phyloP scores from a whole-genome alignment of 2,888 invertebrate genomes.

The Zygaena filipendulae region DNA sequence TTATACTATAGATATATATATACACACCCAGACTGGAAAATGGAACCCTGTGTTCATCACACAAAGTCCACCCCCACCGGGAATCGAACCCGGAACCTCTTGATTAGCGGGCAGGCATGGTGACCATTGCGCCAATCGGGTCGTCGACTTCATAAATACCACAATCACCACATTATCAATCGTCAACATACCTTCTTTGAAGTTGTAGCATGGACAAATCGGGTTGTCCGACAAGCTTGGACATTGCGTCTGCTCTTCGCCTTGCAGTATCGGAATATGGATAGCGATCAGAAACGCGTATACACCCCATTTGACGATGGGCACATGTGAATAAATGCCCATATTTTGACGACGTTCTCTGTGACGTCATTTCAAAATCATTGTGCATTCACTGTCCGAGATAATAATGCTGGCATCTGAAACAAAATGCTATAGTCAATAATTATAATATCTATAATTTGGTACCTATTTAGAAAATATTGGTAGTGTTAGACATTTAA shows the following conservation, averaged over 20 bases:
- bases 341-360: constrained; percentile 37
- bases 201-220: constrained; percentile 91
- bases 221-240: constrained; percentile 81
- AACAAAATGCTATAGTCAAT: constrained; percentile 9
- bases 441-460: neutral
- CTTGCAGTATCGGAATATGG: constrained; percentile 62
- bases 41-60: too few species aligned
- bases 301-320: constrained; percentile 55
- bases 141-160: too few species aligned
- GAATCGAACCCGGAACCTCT: too few species aligned
- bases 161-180: too few species aligned
- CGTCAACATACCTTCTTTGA: constrained; percentile 85
- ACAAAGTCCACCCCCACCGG: too few species aligned
- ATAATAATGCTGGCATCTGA: constrained; percentile 15
- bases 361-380: constrained; percentile 55
- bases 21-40: too few species aligned
- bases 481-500: too few species aligned
- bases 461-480: too few species aligned
- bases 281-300: constrained; percentile 64
- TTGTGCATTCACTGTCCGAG: constrained; percentile 38
- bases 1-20: too few species aligned
- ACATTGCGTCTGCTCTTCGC: constrained; percentile 71
- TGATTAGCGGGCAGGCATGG: too few species aligned
- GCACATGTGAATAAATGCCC: constrained; percentile 46
- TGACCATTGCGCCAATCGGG: too few species aligned